phyloP scores from a whole-genome alignment of 2,888 invertebrate species.

The Sarcophaga caerulescens region DNA sequence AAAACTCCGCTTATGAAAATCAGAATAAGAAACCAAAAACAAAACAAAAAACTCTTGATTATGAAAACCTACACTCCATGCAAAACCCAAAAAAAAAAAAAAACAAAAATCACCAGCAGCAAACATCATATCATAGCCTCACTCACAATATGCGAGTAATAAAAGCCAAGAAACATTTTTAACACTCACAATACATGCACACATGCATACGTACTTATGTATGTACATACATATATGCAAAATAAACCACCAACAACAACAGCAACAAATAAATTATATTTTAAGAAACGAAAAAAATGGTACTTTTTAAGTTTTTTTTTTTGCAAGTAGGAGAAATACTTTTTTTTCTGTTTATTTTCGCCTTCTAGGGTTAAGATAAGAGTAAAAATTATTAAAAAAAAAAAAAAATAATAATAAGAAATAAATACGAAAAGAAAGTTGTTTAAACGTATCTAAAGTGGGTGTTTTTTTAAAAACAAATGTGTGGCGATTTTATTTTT shows the following conservation, averaged over 20 bases:
- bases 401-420: background rate
- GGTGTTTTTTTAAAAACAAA: conserved; percentile 34
- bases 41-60: background rate
- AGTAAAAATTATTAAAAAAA: conserved; percentile 23
- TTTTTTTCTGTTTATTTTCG: conserved; percentile 20
- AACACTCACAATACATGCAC: too few relatives aligned
- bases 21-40: too few relatives aligned
- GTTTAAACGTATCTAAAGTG: conserved; percentile 45
- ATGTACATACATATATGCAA: background rate
- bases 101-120: too few relatives aligned
- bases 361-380: conserved; percentile 54
- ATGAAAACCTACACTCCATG: background rate
- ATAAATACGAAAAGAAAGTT: conserved; percentile 35
- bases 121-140: too few relatives aligned
- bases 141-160: too few relatives aligned
- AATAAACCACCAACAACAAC: background rate
- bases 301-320: conserved; percentile 7
- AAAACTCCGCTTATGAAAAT: background rate
- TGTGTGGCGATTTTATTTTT: conserved; percentile 1
- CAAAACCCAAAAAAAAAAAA: too few relatives aligned
- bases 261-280: conserved; percentile 15
- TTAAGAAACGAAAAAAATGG: background rate
- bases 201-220: too few relatives aligned
- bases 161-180: too few relatives aligned
- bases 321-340: conserved; percentile 39